These are phyloP conservation scores for Bembecia ichneumoniformis DNA, from an alignment of 2,888 invertebrate genomes.

Conservation along the genomic window DNA sequence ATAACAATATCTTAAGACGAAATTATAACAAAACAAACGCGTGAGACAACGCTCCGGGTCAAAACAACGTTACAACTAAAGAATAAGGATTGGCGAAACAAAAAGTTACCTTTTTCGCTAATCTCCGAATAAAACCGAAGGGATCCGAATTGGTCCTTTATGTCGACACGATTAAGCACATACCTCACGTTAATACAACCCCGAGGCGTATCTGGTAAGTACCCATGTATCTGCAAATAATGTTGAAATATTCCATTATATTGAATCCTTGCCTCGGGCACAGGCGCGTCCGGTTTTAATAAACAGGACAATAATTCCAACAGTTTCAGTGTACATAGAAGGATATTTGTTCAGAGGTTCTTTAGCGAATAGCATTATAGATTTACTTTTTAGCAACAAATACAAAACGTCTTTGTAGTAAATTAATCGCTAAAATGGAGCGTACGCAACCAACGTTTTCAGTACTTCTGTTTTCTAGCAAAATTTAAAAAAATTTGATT, in stretches of 20 bases:
- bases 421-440: slow-evolving; percentile 17
- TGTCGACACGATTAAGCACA: slow-evolving; percentile 47
- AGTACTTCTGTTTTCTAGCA: too few relatives aligned
- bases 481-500: too few relatives aligned
- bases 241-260: slow-evolving; percentile 70
- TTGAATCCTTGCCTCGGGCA: slow-evolving; percentile 63
- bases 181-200: slow-evolving; percentile 54
- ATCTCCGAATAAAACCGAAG: slow-evolving; percentile 17
- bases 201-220: slow-evolving; percentile 52
- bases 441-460: too few relatives aligned
- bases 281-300: slow-evolving; percentile 58
- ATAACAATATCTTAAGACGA: background rate
- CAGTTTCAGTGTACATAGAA: slow-evolving; percentile 16
- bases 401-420: slow-evolving; percentile 9
- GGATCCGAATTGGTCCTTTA: slow-evolving; percentile 10
- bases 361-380: slow-evolving; percentile 4
- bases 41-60: slow-evolving; percentile 10
- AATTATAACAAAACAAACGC: background rate
- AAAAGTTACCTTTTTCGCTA: slow-evolving; percentile 17
- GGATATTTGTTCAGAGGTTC: slow-evolving; percentile 40
- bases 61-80: slow-evolving; percentile 15
- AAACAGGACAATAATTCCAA: slow-evolving; percentile 54
- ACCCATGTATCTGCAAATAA: slow-evolving; percentile 66
- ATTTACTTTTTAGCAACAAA: too few relatives aligned
- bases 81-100: slow-evolving; percentile 17